Conservation (phyloP, 2,797 vertebrate species). For the Limnodromus scolopaceus region DNA sequence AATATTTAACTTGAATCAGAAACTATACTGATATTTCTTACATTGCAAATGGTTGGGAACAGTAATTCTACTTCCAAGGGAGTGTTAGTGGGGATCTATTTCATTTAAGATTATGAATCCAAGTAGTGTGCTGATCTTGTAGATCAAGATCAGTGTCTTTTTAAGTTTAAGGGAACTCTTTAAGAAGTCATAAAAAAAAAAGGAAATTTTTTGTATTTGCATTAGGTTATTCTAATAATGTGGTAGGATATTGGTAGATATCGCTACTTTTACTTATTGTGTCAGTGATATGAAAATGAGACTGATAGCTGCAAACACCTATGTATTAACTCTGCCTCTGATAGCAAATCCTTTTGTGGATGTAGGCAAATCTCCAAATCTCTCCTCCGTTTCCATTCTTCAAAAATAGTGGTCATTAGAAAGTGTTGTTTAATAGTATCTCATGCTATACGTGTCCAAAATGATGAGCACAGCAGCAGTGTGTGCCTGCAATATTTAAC, state of each 20-base stretch:
- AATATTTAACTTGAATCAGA: not conserved
- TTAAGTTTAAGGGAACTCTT: not conserved
- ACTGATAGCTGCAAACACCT: not conserved
- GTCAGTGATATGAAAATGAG: not conserved
- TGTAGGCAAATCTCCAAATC: not conserved
- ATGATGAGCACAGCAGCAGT: not conserved
- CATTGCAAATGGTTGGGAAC: not conserved
- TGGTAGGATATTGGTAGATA: not conserved
- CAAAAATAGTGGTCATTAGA: not conserved
- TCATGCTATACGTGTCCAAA: not conserved
- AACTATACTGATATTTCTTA: not conserved
- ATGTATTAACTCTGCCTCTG: not conserved
- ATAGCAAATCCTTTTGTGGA: not conserved
- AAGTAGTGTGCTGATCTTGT: not conserved
- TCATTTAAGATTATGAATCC: not conserved
- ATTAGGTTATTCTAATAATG: not conserved
- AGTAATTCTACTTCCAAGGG: not conserved
- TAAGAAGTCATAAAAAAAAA: not conserved
- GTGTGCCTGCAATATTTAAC: not conserved
- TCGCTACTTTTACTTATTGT: not conserved
- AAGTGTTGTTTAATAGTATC: not conserved
- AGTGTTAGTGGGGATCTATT: not conserved
- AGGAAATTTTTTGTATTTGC: not conserved
- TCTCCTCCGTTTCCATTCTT: not conserved
- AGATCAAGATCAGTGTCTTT: not conserved